Percentiles rank a stretch among this genome's conserved stretches.
phyloP scores from a whole-genome alignment of 2,888 invertebrate species.

The Apocheima hispidaria region DNA sequence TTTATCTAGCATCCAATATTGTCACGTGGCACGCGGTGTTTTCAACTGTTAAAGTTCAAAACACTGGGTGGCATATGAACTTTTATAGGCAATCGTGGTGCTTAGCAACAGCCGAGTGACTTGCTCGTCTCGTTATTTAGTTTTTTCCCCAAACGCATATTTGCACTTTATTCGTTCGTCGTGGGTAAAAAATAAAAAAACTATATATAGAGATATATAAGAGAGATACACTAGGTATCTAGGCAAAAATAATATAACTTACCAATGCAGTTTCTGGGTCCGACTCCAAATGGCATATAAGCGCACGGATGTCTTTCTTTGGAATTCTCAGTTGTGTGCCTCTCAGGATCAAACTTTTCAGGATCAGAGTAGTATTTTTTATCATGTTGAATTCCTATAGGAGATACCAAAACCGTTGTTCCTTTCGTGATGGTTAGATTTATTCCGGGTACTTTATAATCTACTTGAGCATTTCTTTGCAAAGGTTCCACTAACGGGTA shows the following conservation, averaged over 20 bases:
- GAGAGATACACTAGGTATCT: no score
- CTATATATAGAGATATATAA: no score
- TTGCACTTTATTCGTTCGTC: no score
- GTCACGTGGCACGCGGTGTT: no score
- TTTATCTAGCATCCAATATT: no score
- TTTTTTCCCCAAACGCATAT: no score
- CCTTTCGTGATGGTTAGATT: conserved; percentile 64
- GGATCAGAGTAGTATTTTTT: conserved; percentile 73
- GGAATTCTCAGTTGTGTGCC: conserved; percentile 52
- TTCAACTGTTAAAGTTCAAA: no score
- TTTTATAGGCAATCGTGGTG: no score
- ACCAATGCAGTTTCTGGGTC: conserved; percentile 77
- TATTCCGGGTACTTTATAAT: conserved; percentile 67
- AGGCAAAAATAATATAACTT: conserved; percentile 43
- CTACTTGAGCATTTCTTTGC: conserved; percentile 59
- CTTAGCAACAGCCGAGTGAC: no score
- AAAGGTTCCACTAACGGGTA: conserved; percentile 73
- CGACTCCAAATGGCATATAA: conserved; percentile 73
- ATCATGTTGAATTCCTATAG: conserved; percentile 71
- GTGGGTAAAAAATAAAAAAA: no score
- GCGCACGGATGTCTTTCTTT: conserved; percentile 61
- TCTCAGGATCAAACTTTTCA: conserved; percentile 63
- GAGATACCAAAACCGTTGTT: conserved; percentile 58
- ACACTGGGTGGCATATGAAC: no score
- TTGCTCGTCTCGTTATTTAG: no score